phyloP scores from a whole-genome alignment of 1,140 invertebrate species.

The honey bee (Apis mellifera) region DNA sequence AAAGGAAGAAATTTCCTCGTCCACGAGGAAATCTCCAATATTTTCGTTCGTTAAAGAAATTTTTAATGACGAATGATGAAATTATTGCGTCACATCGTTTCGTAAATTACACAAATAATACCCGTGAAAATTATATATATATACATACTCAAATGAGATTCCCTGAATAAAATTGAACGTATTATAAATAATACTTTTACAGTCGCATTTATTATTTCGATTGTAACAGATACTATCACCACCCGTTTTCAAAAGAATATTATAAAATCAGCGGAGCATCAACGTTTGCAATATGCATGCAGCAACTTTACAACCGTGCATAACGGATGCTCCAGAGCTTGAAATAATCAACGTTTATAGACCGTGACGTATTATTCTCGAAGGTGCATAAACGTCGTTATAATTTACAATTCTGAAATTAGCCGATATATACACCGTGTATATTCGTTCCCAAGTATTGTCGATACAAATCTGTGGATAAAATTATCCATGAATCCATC shows the following conservation, averaged over 20 bases:
- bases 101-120: too few species aligned
- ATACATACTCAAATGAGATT: too few species aligned
- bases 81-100: too few species aligned
- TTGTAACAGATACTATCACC: background rate
- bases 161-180: too few species aligned
- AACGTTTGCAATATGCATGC: constrained; percentile 1
- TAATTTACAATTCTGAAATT: constrained; percentile 39
- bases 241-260: background rate
- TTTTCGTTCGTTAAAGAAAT: too few species aligned
- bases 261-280: constrained; percentile 23
- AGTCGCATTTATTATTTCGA: background rate
- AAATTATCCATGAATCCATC: too few species aligned
- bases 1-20: too few species aligned
- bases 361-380: constrained; percentile 34
- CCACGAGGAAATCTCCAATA: too few species aligned
- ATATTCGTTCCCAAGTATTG: background rate
- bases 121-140: too few species aligned
- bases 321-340: constrained; percentile 8
- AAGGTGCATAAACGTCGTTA: constrained; percentile 31
- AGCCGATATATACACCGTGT: background rate
- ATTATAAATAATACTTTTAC: too few species aligned
- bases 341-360: constrained; percentile 53
- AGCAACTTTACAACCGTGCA: constrained; percentile 23
- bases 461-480: too few species aligned
- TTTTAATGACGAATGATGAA: too few species aligned